Percentiles rank a stretch among this genome's conserved stretches.
phyloP scores from a whole-genome alignment of 92 coral and sea anemone species.

The Umimayanthus kanabou region DNA sequence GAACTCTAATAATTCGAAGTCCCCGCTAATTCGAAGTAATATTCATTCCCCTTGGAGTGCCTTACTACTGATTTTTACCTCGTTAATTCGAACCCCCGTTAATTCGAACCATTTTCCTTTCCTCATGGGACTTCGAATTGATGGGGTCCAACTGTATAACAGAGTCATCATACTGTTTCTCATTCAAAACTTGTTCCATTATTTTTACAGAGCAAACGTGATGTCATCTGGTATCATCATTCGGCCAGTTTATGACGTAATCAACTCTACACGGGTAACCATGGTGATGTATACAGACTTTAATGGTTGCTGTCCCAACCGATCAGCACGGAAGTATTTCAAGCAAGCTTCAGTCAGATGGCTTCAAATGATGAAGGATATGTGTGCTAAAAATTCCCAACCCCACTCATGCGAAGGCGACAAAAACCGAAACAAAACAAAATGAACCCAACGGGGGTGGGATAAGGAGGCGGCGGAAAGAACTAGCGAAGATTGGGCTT shows the following conservation, averaged over 20 bases:
- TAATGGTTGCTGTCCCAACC: constrained; percentile 19
- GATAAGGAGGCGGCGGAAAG: background rate
- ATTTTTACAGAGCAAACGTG: constrained; percentile 23
- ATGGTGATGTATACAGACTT: constrained; percentile 33
- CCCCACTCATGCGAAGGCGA: background rate
- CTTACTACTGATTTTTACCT: too few relatives aligned
- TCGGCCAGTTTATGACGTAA: constrained; percentile 7
- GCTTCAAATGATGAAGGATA: constrained; percentile 23
- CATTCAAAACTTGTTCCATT: background rate
- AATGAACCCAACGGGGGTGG: background rate
- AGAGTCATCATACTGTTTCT: background rate
- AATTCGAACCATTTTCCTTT: too few relatives aligned
- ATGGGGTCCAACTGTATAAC: too few relatives aligned
- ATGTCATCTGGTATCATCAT: constrained; percentile 20
- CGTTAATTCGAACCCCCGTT: too few relatives aligned
- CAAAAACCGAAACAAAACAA: background rate
- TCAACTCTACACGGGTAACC: background rate
- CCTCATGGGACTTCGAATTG: too few relatives aligned
- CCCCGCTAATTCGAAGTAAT: too few relatives aligned
- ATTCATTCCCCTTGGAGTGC: too few relatives aligned
- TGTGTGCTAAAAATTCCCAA: background rate
- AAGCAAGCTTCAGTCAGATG: constrained; percentile 28
- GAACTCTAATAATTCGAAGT: too few relatives aligned
- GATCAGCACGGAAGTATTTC: constrained; percentile 22
- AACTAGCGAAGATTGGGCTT: background rate